Conservation (phyloP, 2,797 vertebrate species). For the Melopsittacus undulatus region DNA sequence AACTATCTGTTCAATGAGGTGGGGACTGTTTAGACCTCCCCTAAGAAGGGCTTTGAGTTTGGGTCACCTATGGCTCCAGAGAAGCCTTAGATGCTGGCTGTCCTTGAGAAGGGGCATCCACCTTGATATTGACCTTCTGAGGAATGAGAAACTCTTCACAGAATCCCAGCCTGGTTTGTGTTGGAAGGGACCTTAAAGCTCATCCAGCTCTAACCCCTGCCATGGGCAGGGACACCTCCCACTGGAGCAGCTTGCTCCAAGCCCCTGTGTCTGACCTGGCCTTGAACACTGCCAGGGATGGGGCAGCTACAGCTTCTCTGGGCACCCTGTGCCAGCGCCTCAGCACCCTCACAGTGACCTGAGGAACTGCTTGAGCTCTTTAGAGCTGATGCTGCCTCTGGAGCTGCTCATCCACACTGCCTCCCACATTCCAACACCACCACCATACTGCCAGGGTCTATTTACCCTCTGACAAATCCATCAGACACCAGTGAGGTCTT, state of each 20-base stretch:
- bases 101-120: neutral
- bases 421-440: neutral
- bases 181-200: neutral
- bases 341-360: neutral
- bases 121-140: neutral
- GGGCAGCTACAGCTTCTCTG: neutral
- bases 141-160: neutral
- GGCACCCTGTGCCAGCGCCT: neutral
- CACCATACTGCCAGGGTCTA: neutral
- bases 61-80: neutral
- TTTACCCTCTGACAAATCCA: neutral
- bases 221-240: no score
- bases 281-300: no score
- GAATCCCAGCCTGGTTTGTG: neutral
- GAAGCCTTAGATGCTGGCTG: neutral
- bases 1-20: neutral
- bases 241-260: no score
- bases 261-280: no score
- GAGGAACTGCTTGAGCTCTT: neutral
- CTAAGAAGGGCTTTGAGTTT: neutral
- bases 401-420: neutral
- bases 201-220: no score
- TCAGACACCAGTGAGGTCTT: neutral
- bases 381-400: neutral
- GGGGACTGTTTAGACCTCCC: neutral